These are phyloP conservation scores for Brachionus koreanus DNA, from an alignment of 1,140 invertebrate genomes.

Conservation along the genomic window DNA sequence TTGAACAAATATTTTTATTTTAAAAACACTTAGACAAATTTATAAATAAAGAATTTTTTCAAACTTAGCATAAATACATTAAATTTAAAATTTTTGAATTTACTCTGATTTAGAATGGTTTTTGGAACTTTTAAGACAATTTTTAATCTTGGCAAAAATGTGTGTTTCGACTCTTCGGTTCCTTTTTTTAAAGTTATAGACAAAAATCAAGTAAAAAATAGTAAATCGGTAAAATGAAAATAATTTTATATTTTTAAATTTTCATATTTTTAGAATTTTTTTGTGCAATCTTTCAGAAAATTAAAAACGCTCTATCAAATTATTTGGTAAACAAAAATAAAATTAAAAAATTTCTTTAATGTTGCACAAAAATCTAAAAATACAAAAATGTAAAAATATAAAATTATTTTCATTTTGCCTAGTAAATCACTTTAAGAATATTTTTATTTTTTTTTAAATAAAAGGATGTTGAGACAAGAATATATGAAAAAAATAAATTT, in stretches of 20 bases:
- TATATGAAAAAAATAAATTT: slow-evolving; percentile 3
- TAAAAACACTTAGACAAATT: background rate
- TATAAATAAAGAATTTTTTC: background rate
- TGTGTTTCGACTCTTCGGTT: background rate
- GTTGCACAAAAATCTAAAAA: too few species aligned
- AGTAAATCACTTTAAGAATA: too few species aligned
- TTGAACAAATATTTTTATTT: background rate
- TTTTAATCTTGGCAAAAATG: background rate
- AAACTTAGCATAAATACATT: background rate
- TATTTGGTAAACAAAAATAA: too few species aligned
- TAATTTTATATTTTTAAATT: too few species aligned
- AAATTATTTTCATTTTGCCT: too few species aligned
- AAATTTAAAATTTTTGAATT: background rate
- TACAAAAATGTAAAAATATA: too few species aligned
- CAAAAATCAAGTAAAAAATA: background rate
- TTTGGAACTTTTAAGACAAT: background rate
- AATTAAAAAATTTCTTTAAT: too few species aligned
- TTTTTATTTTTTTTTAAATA: background rate
- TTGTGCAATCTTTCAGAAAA: too few species aligned
- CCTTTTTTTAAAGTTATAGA: background rate
- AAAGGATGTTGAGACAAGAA: background rate
- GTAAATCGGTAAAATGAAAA: too few species aligned
- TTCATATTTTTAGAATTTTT: too few species aligned
- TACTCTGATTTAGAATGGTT: background rate
- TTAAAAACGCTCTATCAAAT: too few species aligned